Evolutionary conservation across 2,888 invertebrate genomes (phyloP).

Genomic region (Mamestra brassicae): DNA sequence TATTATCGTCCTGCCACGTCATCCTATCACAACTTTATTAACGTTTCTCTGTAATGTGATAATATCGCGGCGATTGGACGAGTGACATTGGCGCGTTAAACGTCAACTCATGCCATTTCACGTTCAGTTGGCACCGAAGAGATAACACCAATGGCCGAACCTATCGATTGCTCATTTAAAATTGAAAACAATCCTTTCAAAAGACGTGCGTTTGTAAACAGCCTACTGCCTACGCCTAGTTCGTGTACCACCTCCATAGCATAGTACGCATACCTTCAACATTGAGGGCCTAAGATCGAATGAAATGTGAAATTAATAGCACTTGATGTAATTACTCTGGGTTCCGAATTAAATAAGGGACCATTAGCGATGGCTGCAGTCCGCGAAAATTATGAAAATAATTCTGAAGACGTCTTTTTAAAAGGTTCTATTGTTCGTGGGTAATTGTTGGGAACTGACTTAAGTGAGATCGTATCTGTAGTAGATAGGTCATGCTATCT

Average conservation of each 20-base stretch:
- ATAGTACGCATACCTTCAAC: conserved; percentile 72
- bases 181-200: background rate
- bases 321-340: conserved; percentile 84
- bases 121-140: background rate
- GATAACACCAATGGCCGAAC: background rate
- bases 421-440: conserved; percentile 77
- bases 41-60: background rate
- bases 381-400: conserved; percentile 76
- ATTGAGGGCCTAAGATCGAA: conserved; percentile 77
- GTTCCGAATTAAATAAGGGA: conserved; percentile 81
- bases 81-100: background rate
- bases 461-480: conserved; percentile 26
- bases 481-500: conserved; percentile 1
- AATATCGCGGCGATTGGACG: background rate
- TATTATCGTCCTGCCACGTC: background rate
- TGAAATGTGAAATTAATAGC: conserved; percentile 85
- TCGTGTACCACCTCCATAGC: conserved; percentile 40
- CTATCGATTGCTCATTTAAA: background rate
- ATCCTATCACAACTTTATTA: background rate
- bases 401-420: conserved; percentile 78
- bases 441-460: conserved; percentile 70
- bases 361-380: conserved; percentile 79
- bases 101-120: background rate
- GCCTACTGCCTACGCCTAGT: conserved; percentile 20
- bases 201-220: conserved; percentile 1